phyloP scores from a whole-genome alignment of 1,140 invertebrate species.

The Calycopis cecrops region DNA sequence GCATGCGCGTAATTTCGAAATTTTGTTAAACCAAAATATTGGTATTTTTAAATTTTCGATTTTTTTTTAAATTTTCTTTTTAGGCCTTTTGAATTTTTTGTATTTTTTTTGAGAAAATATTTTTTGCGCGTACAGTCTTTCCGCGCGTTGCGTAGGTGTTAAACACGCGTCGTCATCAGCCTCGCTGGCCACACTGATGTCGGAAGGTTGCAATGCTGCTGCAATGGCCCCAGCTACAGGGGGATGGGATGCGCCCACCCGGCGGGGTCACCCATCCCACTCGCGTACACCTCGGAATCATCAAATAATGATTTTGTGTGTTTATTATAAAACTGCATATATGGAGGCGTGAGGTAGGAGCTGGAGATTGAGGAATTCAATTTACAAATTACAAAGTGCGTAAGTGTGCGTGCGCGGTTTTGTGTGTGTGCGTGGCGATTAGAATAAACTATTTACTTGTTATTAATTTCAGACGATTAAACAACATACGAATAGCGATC shows the following conservation, averaged over 20 bases:
- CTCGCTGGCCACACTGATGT: conserved; percentile 68
- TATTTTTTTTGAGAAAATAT: conserved; percentile 34
- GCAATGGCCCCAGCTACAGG: conserved; percentile 42
- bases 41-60: conserved; percentile 60
- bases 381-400: conserved; percentile 39
- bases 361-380: conserved; percentile 43
- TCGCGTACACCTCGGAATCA: conserved; percentile 65
- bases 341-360: conserved; percentile 31
- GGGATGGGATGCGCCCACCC: conserved; percentile 48
- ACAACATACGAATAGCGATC: conserved; percentile 37
- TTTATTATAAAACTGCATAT: conserved; percentile 64
- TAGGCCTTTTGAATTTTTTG: conserved; percentile 57
- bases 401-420: conserved; percentile 28
- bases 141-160: conserved; percentile 68
- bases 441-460: conserved; percentile 59
- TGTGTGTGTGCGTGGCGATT: conserved; percentile 33
- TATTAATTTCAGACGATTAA: conserved; percentile 57
- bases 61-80: conserved; percentile 41
- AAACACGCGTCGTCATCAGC: conserved; percentile 63
- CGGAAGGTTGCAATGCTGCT: conserved; percentile 56
- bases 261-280: conserved; percentile 43
- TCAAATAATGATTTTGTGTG: conserved; percentile 73
- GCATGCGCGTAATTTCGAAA: conserved; percentile 68
- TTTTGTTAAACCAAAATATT: conserved; percentile 63
- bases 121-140: conserved; percentile 49